Base-by-base conservation (phyloP, 2,888 invertebrate species). In the Protula sp. region DNA sequence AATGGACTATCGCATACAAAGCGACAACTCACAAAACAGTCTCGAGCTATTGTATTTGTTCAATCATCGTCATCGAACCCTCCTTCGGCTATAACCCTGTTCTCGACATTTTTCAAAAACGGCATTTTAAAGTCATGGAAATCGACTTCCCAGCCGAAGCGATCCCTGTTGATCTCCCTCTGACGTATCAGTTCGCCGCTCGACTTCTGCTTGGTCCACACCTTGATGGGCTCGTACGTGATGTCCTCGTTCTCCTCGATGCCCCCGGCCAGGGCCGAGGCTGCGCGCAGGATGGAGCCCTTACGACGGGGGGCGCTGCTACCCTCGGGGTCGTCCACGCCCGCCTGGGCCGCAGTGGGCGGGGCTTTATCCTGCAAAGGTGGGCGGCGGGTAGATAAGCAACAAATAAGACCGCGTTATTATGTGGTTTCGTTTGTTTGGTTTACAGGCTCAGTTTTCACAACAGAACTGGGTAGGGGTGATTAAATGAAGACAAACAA, bases 71-170 rank as follows among this genome's bases (percentile, higher is more conserved):
- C 73, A 47, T 74, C 75, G 24, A 64, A 63, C 14, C 68, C 73
- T 19, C 71, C 76, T 62, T 71, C 61, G 30, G 62, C 68, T 58
- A 70, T 69, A 2, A 74, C 66, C 60, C 70, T 70, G 54, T 70
- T 68, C n/a, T 67, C 58, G 2, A 80, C 66, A 65, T 81, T 81
- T 59, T 74, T 70, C 48, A 74, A 68, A 65, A 80, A 80, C 2
- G 79, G 79, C 76, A 78, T 79, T 62, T 75, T 69, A 66, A 78
- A 80, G 63, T 79, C 79, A 14, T 69, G 68, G 61, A 81, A 81
- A 68, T 81, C 81, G 24, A 80, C 77, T 57, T 79, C 75, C 80
- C 80, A 81, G 22, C 78, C 77, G 65, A 74, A 81, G 26, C 78
- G 68, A 2, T 80, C 74, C 22, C 81, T 61, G 26, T 68, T 67